Percentiles rank a stretch among this genome's conserved stretches.
phyloP scores from a whole-genome alignment of 2,797 vertebrate genomes.

The Rhinichthys osculus region DNA sequence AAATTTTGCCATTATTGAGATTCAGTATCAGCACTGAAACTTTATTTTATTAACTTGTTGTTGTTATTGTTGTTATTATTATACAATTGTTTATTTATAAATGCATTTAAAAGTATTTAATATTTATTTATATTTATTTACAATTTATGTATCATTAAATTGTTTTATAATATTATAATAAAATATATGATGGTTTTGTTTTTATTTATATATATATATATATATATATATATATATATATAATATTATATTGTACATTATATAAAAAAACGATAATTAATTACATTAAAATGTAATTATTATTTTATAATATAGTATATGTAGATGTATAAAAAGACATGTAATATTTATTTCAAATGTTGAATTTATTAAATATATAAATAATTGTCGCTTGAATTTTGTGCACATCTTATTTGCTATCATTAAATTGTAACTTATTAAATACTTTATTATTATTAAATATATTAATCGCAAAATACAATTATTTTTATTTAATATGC shows the following conservation, averaged over 20 bases:
- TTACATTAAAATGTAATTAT: neutral
- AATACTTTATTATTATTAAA: neutral
- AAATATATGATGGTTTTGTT: too few species aligned
- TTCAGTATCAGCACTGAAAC: neutral
- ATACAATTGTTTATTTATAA: neutral
- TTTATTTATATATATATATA: too few species aligned
- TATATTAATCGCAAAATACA: neutral
- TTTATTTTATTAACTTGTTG: neutral
- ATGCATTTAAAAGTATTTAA: neutral
- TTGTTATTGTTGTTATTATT: neutral
- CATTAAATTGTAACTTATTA: neutral
- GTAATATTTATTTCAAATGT: neutral
- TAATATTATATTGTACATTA: neutral
- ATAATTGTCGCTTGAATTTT: neutral
- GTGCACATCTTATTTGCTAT: neutral
- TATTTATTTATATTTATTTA: neutral
- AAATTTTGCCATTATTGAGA: neutral
- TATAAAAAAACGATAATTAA: too few species aligned
- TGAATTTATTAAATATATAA: neutral
- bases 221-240: too few species aligned
- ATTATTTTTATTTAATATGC: neutral
- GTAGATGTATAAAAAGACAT: neutral
- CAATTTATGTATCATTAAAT: neutral
- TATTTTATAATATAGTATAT: too few species aligned
- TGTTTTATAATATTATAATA: too few species aligned